These are phyloP conservation scores for Athene cunicularia DNA, from an alignment of 2,113 vertebrate species.

Conservation along the genomic window DNA sequence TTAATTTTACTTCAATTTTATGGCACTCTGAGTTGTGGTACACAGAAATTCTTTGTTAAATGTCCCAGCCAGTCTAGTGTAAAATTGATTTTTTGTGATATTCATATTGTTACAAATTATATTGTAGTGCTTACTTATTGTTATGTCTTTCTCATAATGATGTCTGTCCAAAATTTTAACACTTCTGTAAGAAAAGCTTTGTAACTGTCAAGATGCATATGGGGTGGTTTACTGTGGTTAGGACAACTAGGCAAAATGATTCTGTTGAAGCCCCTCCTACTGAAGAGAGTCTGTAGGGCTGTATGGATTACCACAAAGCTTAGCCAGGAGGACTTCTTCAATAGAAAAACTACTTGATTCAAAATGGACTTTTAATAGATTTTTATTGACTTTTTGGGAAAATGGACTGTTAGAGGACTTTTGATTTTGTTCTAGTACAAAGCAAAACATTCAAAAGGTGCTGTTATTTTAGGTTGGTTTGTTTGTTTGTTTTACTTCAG, in stretches of 20 bases:
- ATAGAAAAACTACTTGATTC: neutral
- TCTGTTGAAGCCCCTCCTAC: neutral
- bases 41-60: neutral
- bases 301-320: neutral
- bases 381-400: neutral
- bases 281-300: neutral
- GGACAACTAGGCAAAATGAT: neutral
- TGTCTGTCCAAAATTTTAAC: neutral
- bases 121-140: neutral
- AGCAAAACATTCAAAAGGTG: neutral
- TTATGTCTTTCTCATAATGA: neutral
- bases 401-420: neutral
- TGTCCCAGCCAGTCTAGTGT: neutral
- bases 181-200: neutral
- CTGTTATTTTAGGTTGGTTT: neutral
- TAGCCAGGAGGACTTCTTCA: neutral
- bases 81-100: neutral
- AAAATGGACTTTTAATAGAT: neutral
- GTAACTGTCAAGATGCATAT: neutral
- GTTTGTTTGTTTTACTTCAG: neutral
- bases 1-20: constrained; percentile 29
- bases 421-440: neutral
- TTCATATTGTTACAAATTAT: neutral
- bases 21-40: neutral
- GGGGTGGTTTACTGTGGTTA: neutral